Base-by-base conservation (phyloP, 2,797 vertebrate species). In the Onychomys leucogaster region DNA sequence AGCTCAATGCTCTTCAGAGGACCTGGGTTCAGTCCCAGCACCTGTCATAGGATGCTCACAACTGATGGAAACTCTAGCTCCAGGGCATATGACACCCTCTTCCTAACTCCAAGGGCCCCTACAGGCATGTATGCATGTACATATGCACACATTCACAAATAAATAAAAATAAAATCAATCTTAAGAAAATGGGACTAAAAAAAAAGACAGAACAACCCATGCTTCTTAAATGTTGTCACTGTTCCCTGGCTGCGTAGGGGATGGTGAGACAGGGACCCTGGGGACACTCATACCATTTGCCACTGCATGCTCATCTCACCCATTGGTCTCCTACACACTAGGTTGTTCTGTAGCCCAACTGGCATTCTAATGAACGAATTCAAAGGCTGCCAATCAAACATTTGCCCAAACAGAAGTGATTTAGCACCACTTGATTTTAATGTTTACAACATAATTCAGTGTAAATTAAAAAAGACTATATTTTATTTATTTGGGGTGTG, bases 161-260 rank as follows among this genome's bases (percentile, higher is more conserved):
- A 34, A 37, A 41, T 52, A 29, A 6, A 87, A 71, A 69, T 55
- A 37, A 55, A 69, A 69, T n/a, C 25, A 55, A 55, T 87, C 34
- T 67, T 87, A 55, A 71, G 55, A 78, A 52, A 86, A n/a, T 11
- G 29, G 27, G 25, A n/a, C 49, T 34, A 27, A 16, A 80, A 32
- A 84, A 13, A 43, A 82, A n/a, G 10, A 27, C 63, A 59, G 21
- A 80, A 23, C 46, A 82, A 78, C 37, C 55, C 71, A 55, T 46
- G 12, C 90, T 95, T 91, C 69, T 94, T 92, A 92, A 97, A 94
- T 85, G 92, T 93, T 81, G 86, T 89, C 69, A 2, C 86, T 91
- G 59, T 94, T 97, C 90, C 94, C 89, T 49, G 76, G 91, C 86
- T 8, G 55, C 16, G 43, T 78, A 67, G 52, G 85, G 10, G 76